Base-by-base conservation (phyloP, 2,888 invertebrate genomes). In the Xanthia togata region DNA sequence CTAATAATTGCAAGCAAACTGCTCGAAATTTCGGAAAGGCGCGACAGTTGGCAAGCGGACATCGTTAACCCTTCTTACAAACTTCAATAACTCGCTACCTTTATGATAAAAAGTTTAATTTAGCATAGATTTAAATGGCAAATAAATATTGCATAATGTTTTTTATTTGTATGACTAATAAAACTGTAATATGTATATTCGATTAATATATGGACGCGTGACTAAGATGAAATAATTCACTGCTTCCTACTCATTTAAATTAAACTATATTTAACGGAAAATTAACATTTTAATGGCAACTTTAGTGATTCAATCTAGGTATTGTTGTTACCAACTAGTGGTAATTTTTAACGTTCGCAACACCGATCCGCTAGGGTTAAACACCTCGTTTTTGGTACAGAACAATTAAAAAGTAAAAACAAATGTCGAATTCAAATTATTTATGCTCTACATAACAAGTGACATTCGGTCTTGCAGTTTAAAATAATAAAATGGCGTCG, bases 391-490 rank as follows among this genome's bases (percentile, higher is more conserved):
- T 85, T 87, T 79, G 71, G 75, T 44, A 73, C 62, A 47, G 44
- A 74, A 44, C 53, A 62, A 76, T 72, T 41, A 76, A 69, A 81
- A 72, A 60, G 62, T 41, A 53, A 62, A 60, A 78, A 85, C 79
- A 85, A 87, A 84, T 86, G 69, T 69, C 55, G n/a, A 62, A 85
- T 82, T 83, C 80, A 78, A 87, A 88, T 86, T 62, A 84, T 91
- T 89, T 90, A 90, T 90, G 90, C 91, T 90, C 91, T 91, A 80
- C 81, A 91, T 83, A 90, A 80, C 88, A 88, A 88, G 76, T 86
- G 86, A 89, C 89, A 88, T 89, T 88, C 74, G 50, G 44, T 84
- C 57, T 78, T 89, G 84, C 88, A 90, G 85, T 85, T 88, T 83
- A 64, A 86, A 88, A 90, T 90, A 90, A 89, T 90, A 87, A 89